phyloP scores from a whole-genome alignment of 2,113 vertebrate species.

The Acanthochromis polyacanthus region DNA sequence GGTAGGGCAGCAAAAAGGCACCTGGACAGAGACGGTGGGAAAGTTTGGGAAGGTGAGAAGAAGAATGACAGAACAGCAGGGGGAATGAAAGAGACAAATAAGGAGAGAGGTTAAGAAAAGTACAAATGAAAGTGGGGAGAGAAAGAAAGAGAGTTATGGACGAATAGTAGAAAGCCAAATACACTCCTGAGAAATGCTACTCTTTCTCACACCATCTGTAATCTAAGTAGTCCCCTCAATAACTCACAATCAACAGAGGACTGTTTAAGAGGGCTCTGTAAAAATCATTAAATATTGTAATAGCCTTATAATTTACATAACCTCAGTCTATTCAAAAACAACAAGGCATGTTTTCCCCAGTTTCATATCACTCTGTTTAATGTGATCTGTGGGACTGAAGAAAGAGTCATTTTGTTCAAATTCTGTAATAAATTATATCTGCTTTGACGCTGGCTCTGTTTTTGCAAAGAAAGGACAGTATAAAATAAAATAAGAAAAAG shows the following conservation, averaged over 20 bases:
- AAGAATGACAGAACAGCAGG: not conserved
- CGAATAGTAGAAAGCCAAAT: constrained; percentile 7
- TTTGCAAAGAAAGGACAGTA: constrained; percentile 3
- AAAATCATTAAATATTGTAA: constrained; percentile 35
- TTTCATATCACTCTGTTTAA: constrained; percentile 5
- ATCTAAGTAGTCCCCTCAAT: constrained; percentile 15
- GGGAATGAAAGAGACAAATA: not conserved
- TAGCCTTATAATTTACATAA: constrained; percentile 9
- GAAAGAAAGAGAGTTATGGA: constrained; percentile 32
- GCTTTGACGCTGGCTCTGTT: not conserved
- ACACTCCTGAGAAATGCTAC: constrained; percentile 19
- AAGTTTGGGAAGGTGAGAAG: not conserved
- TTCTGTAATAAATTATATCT: constrained; percentile 4
- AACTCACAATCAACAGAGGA: not conserved
- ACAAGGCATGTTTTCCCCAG: constrained; percentile 11
- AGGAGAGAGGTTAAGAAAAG: not conserved
- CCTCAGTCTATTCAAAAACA: constrained; percentile 27
- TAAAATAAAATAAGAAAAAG: constrained; percentile 19
- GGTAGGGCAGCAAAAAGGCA: constrained; percentile 96
- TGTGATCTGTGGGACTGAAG: constrained; percentile 1
- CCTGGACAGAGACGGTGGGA: constrained; percentile 79
- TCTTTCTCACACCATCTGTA: constrained; percentile 9
- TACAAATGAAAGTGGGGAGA: not conserved
- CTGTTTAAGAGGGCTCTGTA: constrained; percentile 24
- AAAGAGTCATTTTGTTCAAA: not conserved